Base-by-base conservation (phyloP, 2,113 vertebrate genomes). In the Caloenas nicobarica region DNA sequence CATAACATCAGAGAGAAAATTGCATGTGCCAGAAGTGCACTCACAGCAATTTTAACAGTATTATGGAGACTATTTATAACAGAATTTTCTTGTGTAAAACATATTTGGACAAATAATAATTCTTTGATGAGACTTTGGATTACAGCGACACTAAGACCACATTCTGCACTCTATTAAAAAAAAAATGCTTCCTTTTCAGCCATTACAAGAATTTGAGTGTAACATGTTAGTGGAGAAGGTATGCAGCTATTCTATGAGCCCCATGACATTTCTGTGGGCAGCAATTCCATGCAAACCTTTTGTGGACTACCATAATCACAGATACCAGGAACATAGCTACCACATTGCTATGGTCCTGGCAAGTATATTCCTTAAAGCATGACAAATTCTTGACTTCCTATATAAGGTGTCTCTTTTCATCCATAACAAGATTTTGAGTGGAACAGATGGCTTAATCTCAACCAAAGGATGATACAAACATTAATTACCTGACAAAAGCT, bases 401-500 rank as follows among this genome's bases (percentile, higher is more conserved):
- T 5, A 18, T 7, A 73, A 72, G 4, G 10, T 36, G 10, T 31
- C 11, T 33, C 51, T 82, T 25, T 65, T 33, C 10, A 82, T 25
- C 54, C 29, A 14, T 19, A 88, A 33, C 3, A 72, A 56, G 38
- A 71, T 23, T 40, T 28, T 10, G 40, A 91, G 7, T n/a, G 16
- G 42, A 71, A 70, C 1, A 76, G 44, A 70, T 6, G 4, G 36
- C 6, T 78, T 70, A 38, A 70, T 48, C 64, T 91, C 46, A 87
- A 56, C 5, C 4, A 29, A 65, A 79, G 21, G 5, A 81, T 13
- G 15, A 91, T 19, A 57, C 8, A 51, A 34, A 21, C 28, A 22
- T 21, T 50, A 86, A 69, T 96, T 91, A 99, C 99, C 99, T 99
- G 99, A 91, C 99, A 99, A 86, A 99, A 98, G 56, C 97, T 97